Percentiles rank a stretch among this genome's conserved stretches.
Conservation (phyloP, 2,797 vertebrate genomes). For the Neosilurus hyrtlii region DNA sequence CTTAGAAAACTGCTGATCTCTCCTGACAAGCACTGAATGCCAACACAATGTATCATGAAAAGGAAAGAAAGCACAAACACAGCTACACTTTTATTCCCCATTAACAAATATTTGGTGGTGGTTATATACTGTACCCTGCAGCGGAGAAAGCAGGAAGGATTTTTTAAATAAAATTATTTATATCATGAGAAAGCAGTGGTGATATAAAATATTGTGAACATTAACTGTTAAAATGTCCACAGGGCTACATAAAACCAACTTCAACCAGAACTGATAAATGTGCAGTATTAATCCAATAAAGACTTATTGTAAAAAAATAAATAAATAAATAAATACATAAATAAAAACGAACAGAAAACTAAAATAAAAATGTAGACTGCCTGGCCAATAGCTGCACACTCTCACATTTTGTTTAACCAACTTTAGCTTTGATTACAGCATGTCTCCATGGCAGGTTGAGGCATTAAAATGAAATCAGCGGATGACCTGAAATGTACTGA, state of each 20-base stretch:
- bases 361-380: no score
- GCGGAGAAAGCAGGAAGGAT: background rate
- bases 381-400: no score
- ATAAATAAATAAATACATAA: background rate
- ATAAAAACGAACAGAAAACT: no score
- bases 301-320: background rate
- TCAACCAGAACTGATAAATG: background rate
- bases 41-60: slow-evolving; percentile 39
- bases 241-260: background rate
- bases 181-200: background rate
- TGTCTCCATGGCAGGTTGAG: no score
- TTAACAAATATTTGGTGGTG: slow-evolving; percentile 3
- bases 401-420: no score
- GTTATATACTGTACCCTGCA: background rate
- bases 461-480: no score
- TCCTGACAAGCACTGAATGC: slow-evolving; percentile 48
- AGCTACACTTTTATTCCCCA: slow-evolving; percentile 9
- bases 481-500: no score
- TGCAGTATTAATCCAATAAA: background rate
- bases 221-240: background rate
- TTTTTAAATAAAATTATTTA: background rate
- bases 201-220: background rate
- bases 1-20: slow-evolving; percentile 46
- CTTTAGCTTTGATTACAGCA: no score
- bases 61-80: slow-evolving; percentile 6